Evolutionary conservation across 1,140 invertebrate genomes (phyloP), one percentile per base, ranked within the genome.

Genomic region (Magallana ariakensis): DNA sequence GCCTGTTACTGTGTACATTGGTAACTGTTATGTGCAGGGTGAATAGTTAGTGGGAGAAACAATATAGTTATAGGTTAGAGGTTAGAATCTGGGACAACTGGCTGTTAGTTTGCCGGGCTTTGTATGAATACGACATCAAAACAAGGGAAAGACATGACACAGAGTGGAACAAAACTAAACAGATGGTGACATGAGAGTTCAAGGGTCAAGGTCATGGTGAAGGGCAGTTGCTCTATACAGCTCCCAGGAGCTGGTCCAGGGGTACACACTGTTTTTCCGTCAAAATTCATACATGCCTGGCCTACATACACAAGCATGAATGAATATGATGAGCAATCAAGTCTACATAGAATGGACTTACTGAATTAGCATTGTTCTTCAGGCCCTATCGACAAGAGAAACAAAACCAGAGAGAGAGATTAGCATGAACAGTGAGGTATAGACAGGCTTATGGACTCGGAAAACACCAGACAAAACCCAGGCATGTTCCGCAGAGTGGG

Each of bases 371-470:
- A 86, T 91, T 90, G 55, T 88, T 85, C 87, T 90, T 90, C 90
- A 92, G 84, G 22, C 91, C 90, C 92, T 92, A 89, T 58, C 83
- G 85, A 91, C 26, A 87, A 90, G 90, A 90, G 80, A 86, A 90
- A 87, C 55, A 87, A 85, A 80, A 83, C 55, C 54, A 55, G 1
- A 55, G 60, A 85, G 5, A 46, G 56, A 57, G 22, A 56, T 58
- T 33, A 33, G 33, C 33, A 33, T 3, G 33, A 33, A 33, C 33
- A 33, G 33, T 4, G 33, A 33, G 33, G 33, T 3, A 33, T 33
- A 33, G 33, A 33, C 33, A 1, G 1, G 33, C 33, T 33, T 33
- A 33, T 33, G 33, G 33, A 33, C 33, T 33, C 33, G 33, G 33
- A 33, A 1, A 33, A 33, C 33, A 33, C 33, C 33, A 33, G 33